Evolutionary conservation across 2,888 invertebrate genomes (phyloP).

Genomic region (Cantharis flavilabris): DNA sequence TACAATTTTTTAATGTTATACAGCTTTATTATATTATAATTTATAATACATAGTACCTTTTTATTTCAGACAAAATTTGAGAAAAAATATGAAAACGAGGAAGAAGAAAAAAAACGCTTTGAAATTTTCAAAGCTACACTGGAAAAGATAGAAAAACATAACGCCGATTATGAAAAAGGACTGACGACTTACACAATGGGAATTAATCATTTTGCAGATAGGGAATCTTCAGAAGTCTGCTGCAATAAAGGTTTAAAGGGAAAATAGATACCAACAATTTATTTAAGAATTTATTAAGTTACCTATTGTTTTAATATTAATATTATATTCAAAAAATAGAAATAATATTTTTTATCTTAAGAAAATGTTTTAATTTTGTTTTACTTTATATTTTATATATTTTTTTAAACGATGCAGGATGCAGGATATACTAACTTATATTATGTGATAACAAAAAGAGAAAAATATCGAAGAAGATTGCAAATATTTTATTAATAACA

Average conservation of each 20-base stretch:
- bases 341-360: neutral
- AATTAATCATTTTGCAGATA: neutral
- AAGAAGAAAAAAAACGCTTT: neutral
- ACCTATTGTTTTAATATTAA: neutral
- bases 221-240: neutral
- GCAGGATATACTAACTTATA: too few relatives aligned
- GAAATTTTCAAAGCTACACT: neutral
- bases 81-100: neutral
- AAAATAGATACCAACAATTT: neutral
- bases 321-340: neutral
- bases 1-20: too few relatives aligned
- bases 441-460: too few relatives aligned
- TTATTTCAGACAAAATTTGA: neutral
- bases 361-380: too few relatives aligned
- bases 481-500: too few relatives aligned
- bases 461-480: too few relatives aligned
- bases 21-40: too few relatives aligned
- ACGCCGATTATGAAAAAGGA: neutral
- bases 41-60: too few relatives aligned
- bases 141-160: neutral
- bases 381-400: too few relatives aligned
- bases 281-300: neutral
- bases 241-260: neutral
- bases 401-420: too few relatives aligned
- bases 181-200: neutral